Base-by-base conservation (phyloP, 2,888 invertebrate species). In the Patella pellucida region DNA sequence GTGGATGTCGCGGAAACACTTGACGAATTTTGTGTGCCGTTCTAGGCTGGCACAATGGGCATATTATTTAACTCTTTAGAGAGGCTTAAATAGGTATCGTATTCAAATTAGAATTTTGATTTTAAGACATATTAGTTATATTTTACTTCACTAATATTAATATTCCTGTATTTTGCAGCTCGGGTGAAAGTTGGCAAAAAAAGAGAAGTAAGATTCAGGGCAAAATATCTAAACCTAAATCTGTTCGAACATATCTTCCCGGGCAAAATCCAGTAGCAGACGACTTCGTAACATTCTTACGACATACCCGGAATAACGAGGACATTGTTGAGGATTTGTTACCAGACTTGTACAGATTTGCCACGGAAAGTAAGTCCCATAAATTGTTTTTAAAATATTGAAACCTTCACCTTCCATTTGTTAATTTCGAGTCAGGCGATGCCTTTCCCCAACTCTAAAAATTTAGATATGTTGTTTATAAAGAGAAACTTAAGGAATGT, bases 311-410 rank as follows among this genome's bases (percentile, higher is more conserved):
- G 71, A 83, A 89, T 76, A 71, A 81, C 15, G 80, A 89, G 70
- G 83, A 84, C 52, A 78, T 88, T 56, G 77, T 92, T 16, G 73
- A 85, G 19, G 91, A 93, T 85, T 77, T 92, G 19, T 56, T 80
- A 3, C 75, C 76, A 1, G 71, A 82, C 14, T 71, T 88, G 3
- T 76, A 79, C 69, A 85, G 78, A 78, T 88, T 83, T 69, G 82
- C 86, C 9, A 85, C 84, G 76, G 88, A 88, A 82, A 81, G 88
- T 87, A 78, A 74, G 81, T 68, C 12, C n/a, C 1, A 52, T 19
- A 72, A n/a, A n/a, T n/a, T 19, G 14, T 69, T n/a, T 69, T 69
- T 1, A 12, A 69, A 5, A 69, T 31, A 23, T 69, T 16, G 27
- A 14, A 23, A 16, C 1, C 16, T 69, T 12, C 23, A 19, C 1